phyloP scores from a whole-genome alignment of 2,888 invertebrate species.

The Acronicta leporina region DNA sequence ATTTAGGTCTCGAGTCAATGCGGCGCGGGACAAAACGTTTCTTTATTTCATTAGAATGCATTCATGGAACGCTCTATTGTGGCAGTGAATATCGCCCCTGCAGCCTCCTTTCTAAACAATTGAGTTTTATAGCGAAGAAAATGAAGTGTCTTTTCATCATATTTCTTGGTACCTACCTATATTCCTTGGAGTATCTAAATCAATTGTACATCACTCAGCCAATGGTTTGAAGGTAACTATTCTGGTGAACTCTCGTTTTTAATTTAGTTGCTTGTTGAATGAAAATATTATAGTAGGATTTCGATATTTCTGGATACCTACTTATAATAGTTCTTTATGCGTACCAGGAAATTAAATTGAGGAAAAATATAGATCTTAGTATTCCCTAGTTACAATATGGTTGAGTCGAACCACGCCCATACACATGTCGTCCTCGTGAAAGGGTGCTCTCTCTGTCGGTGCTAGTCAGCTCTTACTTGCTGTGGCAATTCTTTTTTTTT shows the following conservation, averaged over 20 bases:
- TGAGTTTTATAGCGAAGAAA: constrained; percentile 57
- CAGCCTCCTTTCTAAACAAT: constrained; percentile 68
- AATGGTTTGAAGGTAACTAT: constrained; percentile 31
- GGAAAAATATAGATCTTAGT: no score
- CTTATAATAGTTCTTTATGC: no score
- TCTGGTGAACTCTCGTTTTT: constrained; percentile 25
- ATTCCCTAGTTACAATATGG: no score
- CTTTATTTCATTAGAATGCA: constrained; percentile 82
- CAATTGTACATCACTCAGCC: constrained; percentile 34
- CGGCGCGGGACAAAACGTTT: constrained; percentile 74
- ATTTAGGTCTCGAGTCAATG: constrained; percentile 73
- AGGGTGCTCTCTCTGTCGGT: no score
- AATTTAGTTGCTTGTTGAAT: no score
- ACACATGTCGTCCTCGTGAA: no score
- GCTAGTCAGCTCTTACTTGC: no score
- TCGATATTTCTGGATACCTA: no score
- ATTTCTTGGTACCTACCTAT: constrained; percentile 46
- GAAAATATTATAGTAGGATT: no score
- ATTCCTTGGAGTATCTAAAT: constrained; percentile 45
- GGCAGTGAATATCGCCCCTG: constrained; percentile 54
- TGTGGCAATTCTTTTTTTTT: no score
- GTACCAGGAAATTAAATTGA: no score
- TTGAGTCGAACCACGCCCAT: no score
- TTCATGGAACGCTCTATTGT: constrained; percentile 68
- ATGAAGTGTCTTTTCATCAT: constrained; percentile 48